Percentiles rank a stretch among this genome's conserved stretches.
phyloP scores from a whole-genome alignment of 2,888 invertebrate genomes.

The Rhimphoctona megacephalus region DNA sequence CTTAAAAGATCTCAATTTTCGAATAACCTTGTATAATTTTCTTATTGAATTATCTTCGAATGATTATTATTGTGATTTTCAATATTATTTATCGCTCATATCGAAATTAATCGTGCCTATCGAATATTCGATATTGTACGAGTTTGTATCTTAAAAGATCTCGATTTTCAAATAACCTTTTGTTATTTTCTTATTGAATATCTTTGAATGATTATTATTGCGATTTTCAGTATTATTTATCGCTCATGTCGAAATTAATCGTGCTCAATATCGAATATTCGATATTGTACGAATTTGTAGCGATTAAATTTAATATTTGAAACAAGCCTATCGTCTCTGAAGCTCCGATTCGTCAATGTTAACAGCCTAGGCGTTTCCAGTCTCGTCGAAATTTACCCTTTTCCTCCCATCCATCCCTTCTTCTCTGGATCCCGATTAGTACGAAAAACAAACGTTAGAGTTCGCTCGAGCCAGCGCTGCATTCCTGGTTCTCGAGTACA shows the following conservation, averaged over 20 bases:
- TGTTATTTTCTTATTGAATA: not conserved
- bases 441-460: slow-evolving; percentile 40
- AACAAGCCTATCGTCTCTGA: slow-evolving; percentile 18
- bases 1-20: not conserved
- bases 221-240: not conserved
- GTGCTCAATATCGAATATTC: not conserved
- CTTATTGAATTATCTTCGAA: not conserved
- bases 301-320: not conserved
- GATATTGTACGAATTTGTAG: not conserved
- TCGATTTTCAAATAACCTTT: not conserved
- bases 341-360: slow-evolving; percentile 67
- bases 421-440: slow-evolving; percentile 32
- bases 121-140: not conserved
- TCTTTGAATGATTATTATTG: not conserved
- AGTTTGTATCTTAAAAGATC: not conserved
- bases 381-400: slow-evolving; percentile 44
- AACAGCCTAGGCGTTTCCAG: slow-evolving; percentile 66
- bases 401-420: slow-evolving; percentile 42
- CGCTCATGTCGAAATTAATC: not conserved
- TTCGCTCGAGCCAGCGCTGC: slow-evolving; percentile 24
- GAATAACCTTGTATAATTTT: not conserved
- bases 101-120: not conserved
- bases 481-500: not conserved
- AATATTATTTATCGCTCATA: not conserved
- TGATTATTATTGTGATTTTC: not conserved